Conservation (phyloP, 2,797 vertebrate species). For the Schizothorax lantsangensis region DNA sequence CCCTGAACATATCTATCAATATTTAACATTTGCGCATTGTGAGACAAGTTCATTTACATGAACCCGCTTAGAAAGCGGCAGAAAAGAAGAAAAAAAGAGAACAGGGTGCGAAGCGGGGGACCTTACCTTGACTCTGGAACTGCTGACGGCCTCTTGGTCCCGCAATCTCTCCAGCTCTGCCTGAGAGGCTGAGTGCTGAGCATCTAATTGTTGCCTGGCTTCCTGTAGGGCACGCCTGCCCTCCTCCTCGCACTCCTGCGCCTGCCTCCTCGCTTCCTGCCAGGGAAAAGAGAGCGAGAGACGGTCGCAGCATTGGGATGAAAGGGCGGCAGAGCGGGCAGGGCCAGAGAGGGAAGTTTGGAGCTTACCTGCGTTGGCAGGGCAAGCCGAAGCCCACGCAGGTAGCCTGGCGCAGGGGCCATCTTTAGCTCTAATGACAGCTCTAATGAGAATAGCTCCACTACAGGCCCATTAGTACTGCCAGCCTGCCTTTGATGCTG, state of each 20-base stretch:
- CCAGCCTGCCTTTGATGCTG: conserved; percentile 97
- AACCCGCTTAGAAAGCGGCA: conserved; percentile 19
- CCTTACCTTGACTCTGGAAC: conserved; percentile 87
- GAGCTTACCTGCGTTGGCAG: conserved; percentile 90
- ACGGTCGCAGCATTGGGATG: conserved; percentile 55
- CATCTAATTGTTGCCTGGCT: conserved; percentile 87
- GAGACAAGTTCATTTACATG: conserved; percentile 58
- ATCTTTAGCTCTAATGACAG: conserved; percentile 88
- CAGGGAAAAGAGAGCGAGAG: conserved; percentile 63
- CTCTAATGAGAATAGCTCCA: conserved; percentile 93
- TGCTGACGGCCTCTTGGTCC: conserved; percentile 81
- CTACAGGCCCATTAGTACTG: conserved; percentile 94
- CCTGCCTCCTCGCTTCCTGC: conserved; percentile 91
- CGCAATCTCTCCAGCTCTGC: conserved; percentile 92
- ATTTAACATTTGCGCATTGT: conserved; percentile 59
- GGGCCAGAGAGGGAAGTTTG: conserved; percentile 77
- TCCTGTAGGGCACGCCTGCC: conserved; percentile 84
- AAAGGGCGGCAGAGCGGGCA: conserved; percentile 73
- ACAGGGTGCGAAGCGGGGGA: conserved; percentile 47
- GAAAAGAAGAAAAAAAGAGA: conserved; percentile 35
- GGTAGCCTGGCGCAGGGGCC: conserved; percentile 66
- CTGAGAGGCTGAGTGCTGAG: conserved; percentile 84
- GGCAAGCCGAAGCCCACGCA: conserved; percentile 75
- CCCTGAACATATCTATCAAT: conserved; percentile 58
- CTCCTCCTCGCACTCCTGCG: conserved; percentile 82